Conservation (phyloP, 2,113 vertebrate species). For the Notothenia rossii region DNA sequence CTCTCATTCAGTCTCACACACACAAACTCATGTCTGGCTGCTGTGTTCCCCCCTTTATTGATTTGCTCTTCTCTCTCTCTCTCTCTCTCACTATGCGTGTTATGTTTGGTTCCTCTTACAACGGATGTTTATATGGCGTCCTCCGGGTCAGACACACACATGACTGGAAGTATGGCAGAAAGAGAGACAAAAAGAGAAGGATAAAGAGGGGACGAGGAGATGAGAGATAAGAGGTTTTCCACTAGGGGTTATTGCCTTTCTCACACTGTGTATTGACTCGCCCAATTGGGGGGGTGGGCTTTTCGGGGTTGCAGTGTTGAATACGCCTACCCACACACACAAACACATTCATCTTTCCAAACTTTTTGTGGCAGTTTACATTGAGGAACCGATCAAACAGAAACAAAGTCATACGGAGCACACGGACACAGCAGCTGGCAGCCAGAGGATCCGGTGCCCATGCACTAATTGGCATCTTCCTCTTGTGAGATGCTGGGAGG, state of each 20-base stretch:
- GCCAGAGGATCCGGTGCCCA: constrained; percentile 6
- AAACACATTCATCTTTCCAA: constrained; percentile 7
- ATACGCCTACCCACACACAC: constrained; percentile 17
- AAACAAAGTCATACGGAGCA: constrained; percentile 26
- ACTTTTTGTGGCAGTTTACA: constrained; percentile 35
- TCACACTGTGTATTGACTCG: constrained; percentile 74
- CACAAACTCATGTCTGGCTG: constrained; percentile 21
- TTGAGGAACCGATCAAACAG: constrained; percentile 42
- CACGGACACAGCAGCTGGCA: constrained; percentile 29
- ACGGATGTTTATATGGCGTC: constrained; percentile 18
- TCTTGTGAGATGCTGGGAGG: constrained; percentile 42
- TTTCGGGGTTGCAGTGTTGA: constrained; percentile 33
- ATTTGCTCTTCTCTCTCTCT: constrained; percentile 32
- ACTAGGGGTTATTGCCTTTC: constrained; percentile 73
- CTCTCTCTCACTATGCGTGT: constrained; percentile 27
- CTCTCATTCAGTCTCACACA: background rate
- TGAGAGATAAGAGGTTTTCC: constrained; percentile 67
- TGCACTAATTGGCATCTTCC: constrained; percentile 68
- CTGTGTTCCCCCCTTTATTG: constrained; percentile 40
- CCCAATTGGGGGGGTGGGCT: constrained; percentile 32
- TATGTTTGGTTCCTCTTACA: constrained; percentile 29
- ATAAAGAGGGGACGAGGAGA: constrained; percentile 34
- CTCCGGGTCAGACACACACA: constrained; percentile 44
- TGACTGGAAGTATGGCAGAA: constrained; percentile 3
- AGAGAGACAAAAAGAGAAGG: constrained; percentile 20